These are phyloP conservation scores for Hofmannophila pseudospretella DNA, from an alignment of 2,888 invertebrate species.

Conservation along the genomic window DNA sequence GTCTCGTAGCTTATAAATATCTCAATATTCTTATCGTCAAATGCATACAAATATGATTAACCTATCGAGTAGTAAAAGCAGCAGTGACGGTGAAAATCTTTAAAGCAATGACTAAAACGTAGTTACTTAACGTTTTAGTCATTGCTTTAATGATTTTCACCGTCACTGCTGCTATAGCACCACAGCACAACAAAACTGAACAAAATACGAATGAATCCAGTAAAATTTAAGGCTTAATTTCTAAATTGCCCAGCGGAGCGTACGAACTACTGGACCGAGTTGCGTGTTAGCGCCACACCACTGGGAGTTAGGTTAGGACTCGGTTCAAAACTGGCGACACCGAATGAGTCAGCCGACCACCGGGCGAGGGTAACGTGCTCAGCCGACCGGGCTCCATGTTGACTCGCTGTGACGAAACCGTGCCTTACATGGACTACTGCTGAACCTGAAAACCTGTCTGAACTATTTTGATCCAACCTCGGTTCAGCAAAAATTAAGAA, in stretches of 20 bases:
- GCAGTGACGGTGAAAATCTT: too few relatives aligned
- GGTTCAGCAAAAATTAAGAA: too few relatives aligned
- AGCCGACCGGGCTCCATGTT: conserved; percentile 23
- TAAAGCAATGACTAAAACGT: too few relatives aligned
- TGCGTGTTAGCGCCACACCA: conserved; percentile 61
- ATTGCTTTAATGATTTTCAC: too few relatives aligned
- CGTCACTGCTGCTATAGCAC: too few relatives aligned
- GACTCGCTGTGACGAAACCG: conserved; percentile 31
- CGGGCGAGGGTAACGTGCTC: conserved; percentile 43
- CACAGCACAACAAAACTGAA: neutral
- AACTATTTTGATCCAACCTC: too few relatives aligned
- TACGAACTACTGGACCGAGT: conserved; percentile 60
- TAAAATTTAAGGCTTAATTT: conserved; percentile 46
- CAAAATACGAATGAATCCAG: conserved; percentile 20
- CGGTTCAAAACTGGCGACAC: conserved; percentile 48
- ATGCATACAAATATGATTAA: too few relatives aligned
- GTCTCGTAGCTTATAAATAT: too few relatives aligned
- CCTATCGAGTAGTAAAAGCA: too few relatives aligned
- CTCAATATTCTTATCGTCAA: too few relatives aligned
- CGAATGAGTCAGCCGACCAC: conserved; percentile 50
- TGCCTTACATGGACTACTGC: conserved; percentile 10
- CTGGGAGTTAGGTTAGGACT: conserved; percentile 48
- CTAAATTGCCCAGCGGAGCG: conserved; percentile 55
- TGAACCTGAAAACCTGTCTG: too few relatives aligned
- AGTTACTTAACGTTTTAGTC: too few relatives aligned